phyloP scores from a whole-genome alignment of 2,888 invertebrate species.

The Lepidocyrtinus sp. region DNA sequence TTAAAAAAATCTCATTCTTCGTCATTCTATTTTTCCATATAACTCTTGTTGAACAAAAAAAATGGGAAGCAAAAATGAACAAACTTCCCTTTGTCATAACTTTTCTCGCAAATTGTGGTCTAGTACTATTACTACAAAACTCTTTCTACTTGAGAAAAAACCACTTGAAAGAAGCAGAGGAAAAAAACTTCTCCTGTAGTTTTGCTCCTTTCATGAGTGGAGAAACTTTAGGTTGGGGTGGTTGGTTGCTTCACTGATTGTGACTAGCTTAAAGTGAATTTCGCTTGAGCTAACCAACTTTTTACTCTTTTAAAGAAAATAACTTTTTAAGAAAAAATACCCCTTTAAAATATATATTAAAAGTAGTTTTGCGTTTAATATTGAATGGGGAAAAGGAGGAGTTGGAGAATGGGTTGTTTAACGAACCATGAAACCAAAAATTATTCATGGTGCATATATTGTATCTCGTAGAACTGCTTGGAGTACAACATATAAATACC shows the following conservation, averaged over 20 bases:
- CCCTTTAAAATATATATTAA: background rate
- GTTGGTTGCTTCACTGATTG: too few relatives aligned
- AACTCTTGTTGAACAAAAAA: conserved; percentile 49
- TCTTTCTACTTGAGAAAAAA: conserved; percentile 21
- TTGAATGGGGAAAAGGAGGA: conserved; percentile 48
- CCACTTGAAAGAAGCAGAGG: conserved; percentile 51
- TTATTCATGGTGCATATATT: conserved; percentile 51
- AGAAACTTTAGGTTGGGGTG: conserved; percentile 25
- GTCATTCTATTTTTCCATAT: conserved; percentile 31
- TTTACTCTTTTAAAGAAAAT: background rate
- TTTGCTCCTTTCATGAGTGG: background rate
- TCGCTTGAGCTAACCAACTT: conserved; percentile 45
- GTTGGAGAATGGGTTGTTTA: conserved; percentile 59
- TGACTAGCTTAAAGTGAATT: conserved; percentile 58
- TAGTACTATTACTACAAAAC: conserved; percentile 44
- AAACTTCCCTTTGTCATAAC: conserved; percentile 62
- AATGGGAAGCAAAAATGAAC: conserved; percentile 61
- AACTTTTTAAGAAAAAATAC: background rate
- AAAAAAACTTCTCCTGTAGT: conserved; percentile 12
- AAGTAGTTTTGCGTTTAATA: background rate
- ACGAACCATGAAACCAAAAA: conserved; percentile 60
- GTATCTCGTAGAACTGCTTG: background rate
- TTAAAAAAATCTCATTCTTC: conserved; percentile 33
- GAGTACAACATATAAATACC: background rate
- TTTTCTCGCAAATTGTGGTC: conserved; percentile 56